phyloP scores from a whole-genome alignment of 2,888 invertebrate genomes.

The Pemphredon lugubris region DNA sequence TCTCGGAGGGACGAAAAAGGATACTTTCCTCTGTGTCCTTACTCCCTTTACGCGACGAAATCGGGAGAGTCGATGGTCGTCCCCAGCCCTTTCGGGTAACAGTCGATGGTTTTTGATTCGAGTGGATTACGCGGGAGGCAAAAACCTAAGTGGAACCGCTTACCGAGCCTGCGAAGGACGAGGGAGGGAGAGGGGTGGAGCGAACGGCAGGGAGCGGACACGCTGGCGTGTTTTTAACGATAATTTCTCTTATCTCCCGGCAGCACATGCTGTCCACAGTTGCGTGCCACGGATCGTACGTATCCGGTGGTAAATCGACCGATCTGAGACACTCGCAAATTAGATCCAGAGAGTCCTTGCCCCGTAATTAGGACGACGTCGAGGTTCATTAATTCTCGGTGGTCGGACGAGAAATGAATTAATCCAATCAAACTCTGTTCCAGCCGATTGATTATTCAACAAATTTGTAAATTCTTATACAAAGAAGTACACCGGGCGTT shows the following conservation, averaged over 20 bases:
- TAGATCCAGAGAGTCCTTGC: conserved; percentile 35
- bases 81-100: conserved; percentile 37
- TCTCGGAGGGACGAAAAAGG: conserved; percentile 22
- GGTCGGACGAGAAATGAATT: too few relatives aligned
- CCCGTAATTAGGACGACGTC: conserved; percentile 3
- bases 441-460: too few relatives aligned
- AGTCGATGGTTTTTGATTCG: conserved; percentile 45
- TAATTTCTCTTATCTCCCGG: conserved; percentile 76
- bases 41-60: conserved; percentile 39
- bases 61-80: conserved; percentile 45
- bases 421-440: too few relatives aligned
- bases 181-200: conserved; percentile 36
- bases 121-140: conserved; percentile 30
- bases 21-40: neutral
- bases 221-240: conserved; percentile 69
- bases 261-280: conserved; percentile 74
- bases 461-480: too few relatives aligned
- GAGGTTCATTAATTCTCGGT: conserved; percentile 4
- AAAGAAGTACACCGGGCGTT: too few relatives aligned
- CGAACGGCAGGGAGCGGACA: conserved; percentile 51
- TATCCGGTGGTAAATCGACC: conserved; percentile 70
- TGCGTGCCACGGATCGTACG: conserved; percentile 74
- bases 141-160: conserved; percentile 63
- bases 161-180: conserved; percentile 32
- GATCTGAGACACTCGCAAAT: conserved; percentile 58